A percentile compares a stretch with the other conserved stretches of the same genome.
Evolutionary conservation across 2,888 invertebrate genomes (phyloP).

Genomic region (Sylvicola cinctus): DNA sequence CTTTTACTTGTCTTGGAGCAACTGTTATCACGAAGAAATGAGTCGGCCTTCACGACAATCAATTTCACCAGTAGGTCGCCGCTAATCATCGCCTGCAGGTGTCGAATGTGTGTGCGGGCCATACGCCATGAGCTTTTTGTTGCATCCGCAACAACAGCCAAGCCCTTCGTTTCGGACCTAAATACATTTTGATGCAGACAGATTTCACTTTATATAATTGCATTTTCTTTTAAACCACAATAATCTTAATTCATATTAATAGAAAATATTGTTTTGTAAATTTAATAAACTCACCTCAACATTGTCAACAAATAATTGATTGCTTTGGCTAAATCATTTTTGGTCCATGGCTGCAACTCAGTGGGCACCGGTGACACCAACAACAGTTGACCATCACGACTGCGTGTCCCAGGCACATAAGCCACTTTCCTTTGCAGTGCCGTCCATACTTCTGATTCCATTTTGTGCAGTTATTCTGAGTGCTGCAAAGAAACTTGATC

Average conservation of each 20-base stretch:
- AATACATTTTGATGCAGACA: no score
- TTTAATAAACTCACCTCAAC: constrained; percentile 16
- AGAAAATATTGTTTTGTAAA: no score
- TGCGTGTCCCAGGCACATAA: constrained; percentile 42
- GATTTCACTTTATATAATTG: no score
- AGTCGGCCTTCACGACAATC: constrained; percentile 49
- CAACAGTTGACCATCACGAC: constrained; percentile 40
- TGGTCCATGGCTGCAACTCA: constrained; percentile 31
- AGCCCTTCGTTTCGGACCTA: no score
- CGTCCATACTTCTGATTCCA: constrained; percentile 35
- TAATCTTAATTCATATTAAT: no score
- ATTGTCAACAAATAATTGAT: constrained; percentile 22
- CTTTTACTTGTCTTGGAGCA: constrained; percentile 39
- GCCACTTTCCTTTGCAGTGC: constrained; percentile 37
- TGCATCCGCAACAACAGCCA: constrained; percentile 41
- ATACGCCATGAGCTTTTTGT: constrained; percentile 40
- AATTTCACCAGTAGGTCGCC: constrained; percentile 28
- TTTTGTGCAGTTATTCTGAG: constrained; percentile 11
- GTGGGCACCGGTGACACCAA: constrained; percentile 37
- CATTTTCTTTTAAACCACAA: no score
- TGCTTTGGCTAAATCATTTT: constrained; percentile 20
- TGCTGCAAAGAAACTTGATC: no score
- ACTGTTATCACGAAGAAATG: constrained; percentile 46
- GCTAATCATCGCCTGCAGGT: constrained; percentile 31
- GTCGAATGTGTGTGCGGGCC: constrained; percentile 36